Percentiles rank a stretch among this genome's conserved stretches.
Conservation (phyloP, 2,113 vertebrate genomes). For the Bucco capensis region DNA sequence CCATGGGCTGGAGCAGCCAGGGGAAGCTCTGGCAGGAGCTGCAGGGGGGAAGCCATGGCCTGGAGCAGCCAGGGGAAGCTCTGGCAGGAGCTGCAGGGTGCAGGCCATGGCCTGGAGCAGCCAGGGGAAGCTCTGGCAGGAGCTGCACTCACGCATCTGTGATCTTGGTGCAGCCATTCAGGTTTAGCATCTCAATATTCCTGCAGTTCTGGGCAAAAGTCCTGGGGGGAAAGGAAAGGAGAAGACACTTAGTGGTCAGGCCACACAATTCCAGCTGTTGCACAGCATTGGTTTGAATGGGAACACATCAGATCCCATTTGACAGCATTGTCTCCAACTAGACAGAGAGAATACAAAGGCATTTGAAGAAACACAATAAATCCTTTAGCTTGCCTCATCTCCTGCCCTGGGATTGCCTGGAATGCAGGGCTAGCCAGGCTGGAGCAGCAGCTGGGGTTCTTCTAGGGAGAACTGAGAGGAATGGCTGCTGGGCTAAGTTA, state of each 20-base stretch:
- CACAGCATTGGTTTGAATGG: background rate
- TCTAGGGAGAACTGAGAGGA: background rate
- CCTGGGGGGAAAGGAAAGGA: constrained; percentile 68
- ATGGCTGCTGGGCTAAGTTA: background rate
- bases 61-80: too few relatives aligned
- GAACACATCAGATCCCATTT: fast-evolving
- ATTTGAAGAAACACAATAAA: too few relatives aligned
- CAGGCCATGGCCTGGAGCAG: too few relatives aligned
- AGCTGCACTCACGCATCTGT: constrained; percentile 85
- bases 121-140: background rate
- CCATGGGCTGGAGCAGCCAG: too few relatives aligned
- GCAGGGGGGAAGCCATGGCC: too few relatives aligned
- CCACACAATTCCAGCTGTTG: background rate
- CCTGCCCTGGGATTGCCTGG: background rate
- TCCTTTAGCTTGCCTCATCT: fast-evolving
- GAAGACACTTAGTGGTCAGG: background rate
- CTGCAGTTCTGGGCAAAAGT: constrained; percentile 98
- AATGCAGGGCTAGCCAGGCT: background rate
- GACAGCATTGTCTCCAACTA: fast-evolving
- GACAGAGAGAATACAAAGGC: too few relatives aligned
- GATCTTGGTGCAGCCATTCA: constrained; percentile 98
- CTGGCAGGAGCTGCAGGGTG: too few relatives aligned
- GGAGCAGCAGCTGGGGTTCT: background rate
- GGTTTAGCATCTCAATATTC: constrained; percentile 94
- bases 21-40: too few relatives aligned